Evolutionary conservation across 2,797 vertebrate species (phyloP), one percentile per base, ranked within the genome.

Genomic region (Setipinna tenuifilis): DNA sequence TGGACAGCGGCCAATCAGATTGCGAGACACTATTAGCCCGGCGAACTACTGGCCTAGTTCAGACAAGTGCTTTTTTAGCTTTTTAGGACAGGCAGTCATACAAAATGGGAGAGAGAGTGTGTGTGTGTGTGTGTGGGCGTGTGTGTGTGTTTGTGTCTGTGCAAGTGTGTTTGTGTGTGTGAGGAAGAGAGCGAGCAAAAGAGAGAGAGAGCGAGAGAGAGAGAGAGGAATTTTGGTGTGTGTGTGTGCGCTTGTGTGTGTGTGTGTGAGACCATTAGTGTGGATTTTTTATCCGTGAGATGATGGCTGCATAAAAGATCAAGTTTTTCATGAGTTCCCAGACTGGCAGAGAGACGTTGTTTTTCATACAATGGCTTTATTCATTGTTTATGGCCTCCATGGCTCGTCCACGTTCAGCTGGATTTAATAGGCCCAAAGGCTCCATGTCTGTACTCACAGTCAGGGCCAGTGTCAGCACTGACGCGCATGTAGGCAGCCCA

Each of bases 1-100:
- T 97, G 97, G 96, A 95, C 50, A 0, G 21, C 31, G 84, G 96
- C 97, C 97, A 96, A 96, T 96, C 96, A 96, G 96, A 96, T 97
- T 96, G 92, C 28, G 48, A 86, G 86, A 89, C 87, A 90, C 91
- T 94, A 93, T 95, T 94, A 94, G 92, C 83, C 84, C 85, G 84
- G 48, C 78, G 87, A 89, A 89, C 91, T 89, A 89, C 84, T 91
- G 90, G 92, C 90, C 91, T 92, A 91, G 83, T 92, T 90, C 83
- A 88, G 81, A 88, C 71, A 35, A 78, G 71, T 31, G 71, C 71
- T 78, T 78, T 78, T 78, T 78, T 78, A 78, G 31, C 68, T 71
- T 71, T 71, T 71, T 14, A 31, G 68, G 28, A 71, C 68, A 78
- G 71, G 17, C 31, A 78, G 65, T 14, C 31, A 16, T 17, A 35